Evolutionary conservation across 2,113 vertebrate species (phyloP).

Genomic region (Zeus faber): DNA sequence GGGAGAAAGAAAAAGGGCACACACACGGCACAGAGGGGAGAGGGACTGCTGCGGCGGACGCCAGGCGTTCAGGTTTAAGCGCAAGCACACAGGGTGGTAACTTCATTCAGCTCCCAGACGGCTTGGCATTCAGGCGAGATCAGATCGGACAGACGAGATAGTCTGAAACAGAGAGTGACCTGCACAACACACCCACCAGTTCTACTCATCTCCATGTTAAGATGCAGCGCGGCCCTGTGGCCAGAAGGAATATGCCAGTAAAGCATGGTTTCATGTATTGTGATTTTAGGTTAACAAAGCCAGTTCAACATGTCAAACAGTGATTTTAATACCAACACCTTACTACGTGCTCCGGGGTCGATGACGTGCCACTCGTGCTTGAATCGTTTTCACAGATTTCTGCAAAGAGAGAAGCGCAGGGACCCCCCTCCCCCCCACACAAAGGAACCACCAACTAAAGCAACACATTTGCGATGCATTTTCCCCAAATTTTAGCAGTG

Average conservation of each 20-base stretch:
- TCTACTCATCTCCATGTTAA: constrained; percentile 62
- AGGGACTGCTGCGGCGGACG: constrained; percentile 62
- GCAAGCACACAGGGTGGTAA: constrained; percentile 70
- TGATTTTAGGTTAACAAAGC: constrained; percentile 70
- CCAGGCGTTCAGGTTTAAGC: constrained; percentile 65
- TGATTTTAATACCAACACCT: constrained; percentile 56
- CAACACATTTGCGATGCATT: constrained; percentile 63
- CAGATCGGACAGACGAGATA: constrained; percentile 71
- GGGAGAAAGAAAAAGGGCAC: constrained; percentile 42
- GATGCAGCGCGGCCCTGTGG: constrained; percentile 64
- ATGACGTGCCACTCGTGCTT: constrained; percentile 53
- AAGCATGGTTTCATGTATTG: constrained; percentile 61
- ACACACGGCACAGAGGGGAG: constrained; percentile 62
- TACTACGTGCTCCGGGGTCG: constrained; percentile 66
- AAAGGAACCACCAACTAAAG: constrained; percentile 37
- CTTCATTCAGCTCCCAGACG: constrained; percentile 79
- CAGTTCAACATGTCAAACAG: constrained; percentile 64
- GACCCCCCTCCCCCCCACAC: constrained; percentile 59
- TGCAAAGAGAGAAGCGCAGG: constrained; percentile 69
- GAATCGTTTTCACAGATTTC: constrained; percentile 62
- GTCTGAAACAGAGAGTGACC: constrained; percentile 81
- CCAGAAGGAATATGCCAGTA: constrained; percentile 65
- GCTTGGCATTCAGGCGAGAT: constrained; percentile 77
- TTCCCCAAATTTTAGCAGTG: constrained; percentile 52
- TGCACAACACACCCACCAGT: constrained; percentile 74